Percentiles rank a stretch among this genome's conserved stretches.
Conservation (phyloP, 2,888 invertebrate genomes). For the Drosophila hamatofila region DNA sequence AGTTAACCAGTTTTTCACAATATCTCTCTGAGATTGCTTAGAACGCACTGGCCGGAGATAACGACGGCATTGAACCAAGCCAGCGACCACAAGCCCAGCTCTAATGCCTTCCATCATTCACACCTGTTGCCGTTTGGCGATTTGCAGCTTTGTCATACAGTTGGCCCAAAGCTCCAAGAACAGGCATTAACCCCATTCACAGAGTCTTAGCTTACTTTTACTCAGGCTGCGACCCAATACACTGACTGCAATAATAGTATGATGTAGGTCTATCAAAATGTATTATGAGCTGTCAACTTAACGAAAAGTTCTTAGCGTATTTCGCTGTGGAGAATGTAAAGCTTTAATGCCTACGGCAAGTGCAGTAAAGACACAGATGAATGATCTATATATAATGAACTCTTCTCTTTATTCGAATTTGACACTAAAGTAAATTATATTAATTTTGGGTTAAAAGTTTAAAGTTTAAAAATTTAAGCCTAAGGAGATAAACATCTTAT, state of each 20-base stretch:
- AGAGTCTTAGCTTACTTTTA: conserved; percentile 9
- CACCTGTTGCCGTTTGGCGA: conserved; percentile 60
- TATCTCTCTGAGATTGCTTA: conserved; percentile 45
- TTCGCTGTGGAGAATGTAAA: not conserved
- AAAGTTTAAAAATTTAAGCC: no score
- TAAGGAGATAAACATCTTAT: no score
- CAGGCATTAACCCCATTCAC: conserved; percentile 1
- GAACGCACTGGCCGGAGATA: conserved; percentile 55
- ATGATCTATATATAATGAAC: not conserved
- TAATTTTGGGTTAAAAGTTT: no score
- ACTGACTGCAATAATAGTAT: not conserved
- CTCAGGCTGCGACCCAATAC: not conserved
- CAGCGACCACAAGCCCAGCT: conserved; percentile 26
- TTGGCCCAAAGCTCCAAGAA: conserved; percentile 5
- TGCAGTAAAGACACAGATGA: no score
- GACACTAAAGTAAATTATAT: no score
- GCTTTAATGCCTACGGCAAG: no score
- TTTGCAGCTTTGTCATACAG: conserved; percentile 14
- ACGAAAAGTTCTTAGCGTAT: not conserved
- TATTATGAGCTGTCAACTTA: not conserved
- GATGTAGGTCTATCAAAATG: not conserved
- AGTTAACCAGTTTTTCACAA: conserved; percentile 66
- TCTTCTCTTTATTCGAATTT: not conserved
- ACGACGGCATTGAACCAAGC: conserved; percentile 44
- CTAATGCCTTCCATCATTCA: conserved; percentile 63